Conservation (phyloP, 2,113 vertebrate species). For the Solea senegalensis region DNA sequence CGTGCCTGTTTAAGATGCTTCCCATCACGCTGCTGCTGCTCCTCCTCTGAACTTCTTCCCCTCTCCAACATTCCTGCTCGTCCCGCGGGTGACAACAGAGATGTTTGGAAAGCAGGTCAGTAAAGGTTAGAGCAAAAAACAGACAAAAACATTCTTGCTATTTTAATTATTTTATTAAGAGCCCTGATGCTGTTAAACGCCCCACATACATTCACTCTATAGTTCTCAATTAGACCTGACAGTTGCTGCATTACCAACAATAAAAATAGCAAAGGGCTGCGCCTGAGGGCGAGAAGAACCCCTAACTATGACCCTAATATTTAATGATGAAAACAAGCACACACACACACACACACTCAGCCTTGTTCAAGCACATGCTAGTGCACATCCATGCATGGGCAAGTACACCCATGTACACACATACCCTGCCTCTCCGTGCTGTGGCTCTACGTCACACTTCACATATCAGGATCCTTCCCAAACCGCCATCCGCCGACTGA, state of each 20-base stretch:
- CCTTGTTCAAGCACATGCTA: slow-evolving; percentile 46
- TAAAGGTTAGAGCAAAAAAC: slow-evolving; percentile 74
- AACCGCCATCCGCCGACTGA: not conserved
- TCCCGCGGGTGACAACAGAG: slow-evolving; percentile 58
- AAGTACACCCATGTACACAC: slow-evolving; percentile 10
- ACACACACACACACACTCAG: slow-evolving; percentile 48
- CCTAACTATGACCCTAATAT: slow-evolving; percentile 80
- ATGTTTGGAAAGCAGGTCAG: slow-evolving; percentile 69
- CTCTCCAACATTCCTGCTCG: slow-evolving; percentile 7
- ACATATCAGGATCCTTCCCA: not conserved
- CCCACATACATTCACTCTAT: slow-evolving; percentile 81
- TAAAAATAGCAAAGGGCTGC: slow-evolving; percentile 82
- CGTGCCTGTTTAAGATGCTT: slow-evolving; percentile 51
- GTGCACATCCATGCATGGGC: slow-evolving; percentile 24
- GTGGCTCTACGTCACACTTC: slow-evolving; percentile 40
- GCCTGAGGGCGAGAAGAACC: slow-evolving; percentile 76
- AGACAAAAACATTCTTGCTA: slow-evolving; percentile 76
- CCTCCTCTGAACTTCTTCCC: slow-evolving; percentile 28
- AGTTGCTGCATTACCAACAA: slow-evolving; percentile 83
- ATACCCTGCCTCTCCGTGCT: slow-evolving; percentile 2
- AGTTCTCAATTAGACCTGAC: slow-evolving; percentile 83
- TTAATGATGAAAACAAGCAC: slow-evolving; percentile 83
- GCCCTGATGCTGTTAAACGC: slow-evolving; percentile 82
- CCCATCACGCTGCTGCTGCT: slow-evolving; percentile 27
- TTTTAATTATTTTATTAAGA: slow-evolving; percentile 82